Evolutionary conservation across 2,888 invertebrate species (phyloP).

Genomic region (Strigamia crassipes): DNA sequence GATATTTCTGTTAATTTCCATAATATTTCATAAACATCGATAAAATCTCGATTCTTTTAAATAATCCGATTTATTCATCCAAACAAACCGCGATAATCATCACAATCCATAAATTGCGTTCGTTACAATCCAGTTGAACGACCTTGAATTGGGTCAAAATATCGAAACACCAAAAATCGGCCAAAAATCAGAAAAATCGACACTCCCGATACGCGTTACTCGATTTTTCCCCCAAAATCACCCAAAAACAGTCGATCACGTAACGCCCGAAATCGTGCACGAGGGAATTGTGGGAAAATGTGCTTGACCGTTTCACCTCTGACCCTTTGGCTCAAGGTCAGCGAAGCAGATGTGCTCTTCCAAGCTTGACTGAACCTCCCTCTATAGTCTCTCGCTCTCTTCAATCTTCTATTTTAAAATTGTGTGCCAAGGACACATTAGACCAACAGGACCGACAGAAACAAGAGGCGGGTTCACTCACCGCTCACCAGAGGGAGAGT

Average conservation of each 20-base stretch:
- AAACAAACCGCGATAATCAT: too few relatives aligned
- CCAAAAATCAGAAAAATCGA: too few relatives aligned
- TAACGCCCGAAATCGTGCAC: neutral
- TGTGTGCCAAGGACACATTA: conserved; percentile 20
- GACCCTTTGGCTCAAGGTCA: conserved; percentile 14
- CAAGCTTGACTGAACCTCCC: neutral
- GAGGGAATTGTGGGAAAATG: neutral
- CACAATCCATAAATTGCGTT: too few relatives aligned
- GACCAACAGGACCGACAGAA: neutral
- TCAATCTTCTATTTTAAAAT: conserved; percentile 5
- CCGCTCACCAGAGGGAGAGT: conserved; percentile 1
- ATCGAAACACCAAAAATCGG: too few relatives aligned
- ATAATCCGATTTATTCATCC: too few relatives aligned
- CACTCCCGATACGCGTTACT: too few relatives aligned
- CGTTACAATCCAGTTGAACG: too few relatives aligned
- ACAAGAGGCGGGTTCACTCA: neutral
- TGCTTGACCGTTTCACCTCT: conserved; percentile 25
- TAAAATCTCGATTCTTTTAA: too few relatives aligned
- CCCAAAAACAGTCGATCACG: neutral
- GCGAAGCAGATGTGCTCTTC: neutral
- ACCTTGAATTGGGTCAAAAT: too few relatives aligned
- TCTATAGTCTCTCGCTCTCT: neutral
- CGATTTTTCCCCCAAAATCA: neutral
- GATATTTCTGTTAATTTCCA: too few relatives aligned
- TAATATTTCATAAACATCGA: too few relatives aligned